These are phyloP conservation scores for Helarctos malayanus DNA, from an alignment of 2,797 vertebrate genomes.

Conservation along the genomic window DNA sequence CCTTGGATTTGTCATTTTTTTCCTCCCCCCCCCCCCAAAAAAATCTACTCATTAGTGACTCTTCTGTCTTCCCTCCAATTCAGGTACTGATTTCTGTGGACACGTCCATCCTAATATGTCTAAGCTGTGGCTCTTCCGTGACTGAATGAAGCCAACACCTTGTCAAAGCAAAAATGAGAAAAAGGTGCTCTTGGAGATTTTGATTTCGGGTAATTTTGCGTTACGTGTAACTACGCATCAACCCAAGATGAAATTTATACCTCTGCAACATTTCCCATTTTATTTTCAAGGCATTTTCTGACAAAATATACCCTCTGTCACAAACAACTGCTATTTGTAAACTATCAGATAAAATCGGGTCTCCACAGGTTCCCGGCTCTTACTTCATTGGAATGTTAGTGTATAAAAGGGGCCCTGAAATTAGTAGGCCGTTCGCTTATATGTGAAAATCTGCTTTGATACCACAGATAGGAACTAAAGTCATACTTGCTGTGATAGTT, in stretches of 20 bases:
- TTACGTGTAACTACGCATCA: not conserved
- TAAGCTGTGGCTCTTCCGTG: not conserved
- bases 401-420: not conserved
- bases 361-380: not conserved
- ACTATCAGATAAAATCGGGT: not conserved
- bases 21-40: too few relatives aligned
- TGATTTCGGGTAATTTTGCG: not conserved
- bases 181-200: not conserved
- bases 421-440: not conserved
- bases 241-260: not conserved
- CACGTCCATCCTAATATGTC: not conserved
- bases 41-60: not conserved
- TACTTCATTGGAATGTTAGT: not conserved
- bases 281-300: conserved; percentile 33
- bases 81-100: not conserved
- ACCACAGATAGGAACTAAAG: not conserved
- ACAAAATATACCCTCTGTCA: not conserved
- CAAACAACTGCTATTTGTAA: conserved; percentile 1
- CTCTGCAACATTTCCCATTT: not conserved
- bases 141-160: not conserved
- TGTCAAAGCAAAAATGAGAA: conserved; percentile 21
- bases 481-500: not conserved
- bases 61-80: not conserved
- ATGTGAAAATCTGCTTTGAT: not conserved
- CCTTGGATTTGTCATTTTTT: not conserved